A percentile compares a stretch with the other conserved stretches of the same genome.
Conservation (phyloP, 1,140 invertebrate species). For the Drosophila persimilis region DNA sequence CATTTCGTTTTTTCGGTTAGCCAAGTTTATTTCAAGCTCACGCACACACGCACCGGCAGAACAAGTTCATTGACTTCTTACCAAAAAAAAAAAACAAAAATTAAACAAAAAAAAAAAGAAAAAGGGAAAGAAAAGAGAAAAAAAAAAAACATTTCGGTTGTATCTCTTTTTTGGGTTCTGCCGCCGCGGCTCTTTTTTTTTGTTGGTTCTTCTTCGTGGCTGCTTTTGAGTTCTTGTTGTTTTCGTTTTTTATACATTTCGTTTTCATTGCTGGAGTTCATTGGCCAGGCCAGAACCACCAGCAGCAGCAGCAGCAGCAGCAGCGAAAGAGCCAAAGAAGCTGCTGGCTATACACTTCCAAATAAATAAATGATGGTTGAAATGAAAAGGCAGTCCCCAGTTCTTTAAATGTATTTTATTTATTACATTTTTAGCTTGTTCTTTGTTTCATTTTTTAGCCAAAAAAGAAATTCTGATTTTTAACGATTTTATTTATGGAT, state of each 20-base stretch:
- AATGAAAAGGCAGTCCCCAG: conserved; percentile 33
- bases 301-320: background rate
- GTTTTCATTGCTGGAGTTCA: conserved; percentile 81
- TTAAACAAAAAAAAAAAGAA: conserved; percentile 47
- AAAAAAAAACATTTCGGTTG: conserved; percentile 45
- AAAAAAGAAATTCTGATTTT: conserved; percentile 40
- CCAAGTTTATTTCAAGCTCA: conserved; percentile 76
- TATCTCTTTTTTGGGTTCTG: conserved; percentile 54
- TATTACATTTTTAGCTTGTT: conserved; percentile 38
- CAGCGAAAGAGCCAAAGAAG: conserved; percentile 36
- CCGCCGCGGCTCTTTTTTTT: conserved; percentile 52
- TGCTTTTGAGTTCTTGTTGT: conserved; percentile 68
- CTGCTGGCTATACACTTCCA: conserved; percentile 48
- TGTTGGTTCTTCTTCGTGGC: conserved; percentile 57
- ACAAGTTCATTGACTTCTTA: conserved; percentile 78
- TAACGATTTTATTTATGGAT: conserved; percentile 10
- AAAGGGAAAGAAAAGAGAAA: conserved; percentile 18
- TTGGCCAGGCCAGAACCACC: conserved; percentile 48
- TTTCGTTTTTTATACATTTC: conserved; percentile 79
- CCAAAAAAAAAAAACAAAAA: conserved; percentile 55
- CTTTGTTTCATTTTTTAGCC: conserved; percentile 34
- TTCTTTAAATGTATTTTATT: conserved; percentile 25
- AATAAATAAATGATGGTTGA: conserved; percentile 61
- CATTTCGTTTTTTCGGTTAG: conserved; percentile 60
- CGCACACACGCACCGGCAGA: conserved; percentile 56